These are phyloP conservation scores for Acromyrmex echinatior DNA, from an alignment of 1,140 invertebrate species.

Conservation along the genomic window DNA sequence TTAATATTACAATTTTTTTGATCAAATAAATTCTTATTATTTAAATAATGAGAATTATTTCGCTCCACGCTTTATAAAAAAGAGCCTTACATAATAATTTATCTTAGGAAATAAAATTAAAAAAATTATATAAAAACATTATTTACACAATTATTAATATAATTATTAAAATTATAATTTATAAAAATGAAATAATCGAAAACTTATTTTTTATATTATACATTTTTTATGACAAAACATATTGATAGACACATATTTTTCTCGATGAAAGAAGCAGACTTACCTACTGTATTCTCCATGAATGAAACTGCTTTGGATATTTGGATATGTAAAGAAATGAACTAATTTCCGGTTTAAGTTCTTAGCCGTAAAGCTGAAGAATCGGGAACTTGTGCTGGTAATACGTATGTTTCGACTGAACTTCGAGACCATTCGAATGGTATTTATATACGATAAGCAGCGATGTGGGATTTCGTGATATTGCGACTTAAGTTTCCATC, in stretches of 20 bases:
- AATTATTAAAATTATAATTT: not conserved
- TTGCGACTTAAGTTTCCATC: constrained; percentile 36
- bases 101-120: not conserved
- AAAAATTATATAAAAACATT: not conserved
- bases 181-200: not conserved
- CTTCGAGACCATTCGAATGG: constrained; percentile 37
- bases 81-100: not conserved
- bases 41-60: too few relatives aligned
- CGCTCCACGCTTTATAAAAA: too few relatives aligned
- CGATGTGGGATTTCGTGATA: constrained; percentile 46
- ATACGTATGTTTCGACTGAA: constrained; percentile 58
- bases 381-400: not conserved
- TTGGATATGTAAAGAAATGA: not conserved
- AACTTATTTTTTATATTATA: not conserved
- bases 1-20: not conserved
- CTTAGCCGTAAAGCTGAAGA: not conserved
- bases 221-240: not conserved
- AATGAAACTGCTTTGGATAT: not conserved
- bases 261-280: constrained; percentile 4
- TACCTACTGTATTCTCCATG: constrained; percentile 58
- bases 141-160: not conserved
- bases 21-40: too few relatives aligned
- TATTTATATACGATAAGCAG: constrained; percentile 68
- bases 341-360: not conserved
- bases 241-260: not conserved